phyloP scores from a whole-genome alignment of 1,140 invertebrate genomes.

The Diorhabda carinulata region DNA sequence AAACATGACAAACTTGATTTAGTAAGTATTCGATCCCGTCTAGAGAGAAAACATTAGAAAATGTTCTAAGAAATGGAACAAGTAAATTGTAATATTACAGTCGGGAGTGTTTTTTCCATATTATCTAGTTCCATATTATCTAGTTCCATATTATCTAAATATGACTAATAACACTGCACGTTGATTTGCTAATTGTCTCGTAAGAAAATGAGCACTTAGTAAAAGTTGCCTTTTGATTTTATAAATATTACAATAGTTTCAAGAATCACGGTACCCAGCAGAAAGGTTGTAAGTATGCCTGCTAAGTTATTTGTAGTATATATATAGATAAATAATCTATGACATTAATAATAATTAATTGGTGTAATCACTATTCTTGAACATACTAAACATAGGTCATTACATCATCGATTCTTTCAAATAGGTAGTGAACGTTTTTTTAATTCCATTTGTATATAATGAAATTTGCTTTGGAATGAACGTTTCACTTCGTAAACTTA shows the following conservation, averaged over 20 bases:
- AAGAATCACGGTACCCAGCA: constrained; percentile 33
- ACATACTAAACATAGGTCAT: constrained; percentile 33
- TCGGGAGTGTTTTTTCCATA: no score
- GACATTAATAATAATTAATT: constrained; percentile 46
- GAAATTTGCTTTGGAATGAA: not conserved
- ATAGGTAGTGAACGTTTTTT: constrained; percentile 27
- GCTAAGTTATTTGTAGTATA: constrained; percentile 13
- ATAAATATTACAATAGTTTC: constrained; percentile 39
- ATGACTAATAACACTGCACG: constrained; percentile 28
- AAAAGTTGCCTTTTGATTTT: constrained; percentile 41
- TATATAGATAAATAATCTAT: constrained; percentile 29
- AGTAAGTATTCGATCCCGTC: no score
- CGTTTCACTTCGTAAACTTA: constrained; percentile 9
- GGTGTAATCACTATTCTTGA: constrained; percentile 44
- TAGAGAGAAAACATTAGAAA: no score
- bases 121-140: no score
- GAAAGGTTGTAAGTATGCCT: constrained; percentile 13
- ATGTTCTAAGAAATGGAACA: no score
- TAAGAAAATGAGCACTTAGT: constrained; percentile 44
- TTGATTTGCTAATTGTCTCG: constrained; percentile 16
- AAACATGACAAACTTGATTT: no score
- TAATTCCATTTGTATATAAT: constrained; percentile 7
- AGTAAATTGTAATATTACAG: no score
- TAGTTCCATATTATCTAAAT: no score
- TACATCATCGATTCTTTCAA: constrained; percentile 27